phyloP scores from a whole-genome alignment of 2,797 vertebrate genomes.

The Acomys russatus region DNA sequence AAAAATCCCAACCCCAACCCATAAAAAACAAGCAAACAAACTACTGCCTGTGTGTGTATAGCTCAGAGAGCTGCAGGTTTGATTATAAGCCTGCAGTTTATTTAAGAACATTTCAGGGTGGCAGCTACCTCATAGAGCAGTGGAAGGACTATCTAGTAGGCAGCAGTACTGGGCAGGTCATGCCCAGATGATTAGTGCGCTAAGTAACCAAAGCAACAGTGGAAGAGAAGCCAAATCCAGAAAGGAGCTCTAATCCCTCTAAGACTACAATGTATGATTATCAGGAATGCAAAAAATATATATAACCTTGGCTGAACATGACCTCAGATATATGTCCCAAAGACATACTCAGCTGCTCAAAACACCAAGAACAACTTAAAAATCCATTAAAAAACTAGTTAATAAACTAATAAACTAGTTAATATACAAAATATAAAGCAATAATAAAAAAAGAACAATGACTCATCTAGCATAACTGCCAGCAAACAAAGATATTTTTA shows the following conservation, averaged over 20 bases:
- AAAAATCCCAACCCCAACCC: background rate
- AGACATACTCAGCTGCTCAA: background rate
- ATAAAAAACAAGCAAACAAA: background rate
- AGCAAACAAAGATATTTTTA: background rate
- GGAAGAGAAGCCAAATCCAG: background rate
- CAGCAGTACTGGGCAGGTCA: background rate
- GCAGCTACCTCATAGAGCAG: background rate
- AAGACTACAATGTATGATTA: background rate
- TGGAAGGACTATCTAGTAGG: background rate
- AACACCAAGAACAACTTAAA: slow-evolving; percentile 1
- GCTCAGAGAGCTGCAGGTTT: background rate
- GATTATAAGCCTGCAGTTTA: slow-evolving; percentile 11
- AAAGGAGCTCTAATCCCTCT: background rate
- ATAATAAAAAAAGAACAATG: background rate
- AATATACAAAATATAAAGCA: slow-evolving; percentile 28
- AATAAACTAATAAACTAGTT: background rate
- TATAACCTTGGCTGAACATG: background rate
- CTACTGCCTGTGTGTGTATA: background rate
- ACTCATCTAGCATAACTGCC: background rate
- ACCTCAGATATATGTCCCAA: background rate
- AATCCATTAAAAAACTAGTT: background rate
- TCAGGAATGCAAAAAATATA: background rate
- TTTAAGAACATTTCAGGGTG: background rate
- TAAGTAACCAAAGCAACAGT: background rate
- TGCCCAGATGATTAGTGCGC: background rate